Base-by-base conservation (phyloP, 1,140 invertebrate genomes). In the Drosophila funebris region DNA sequence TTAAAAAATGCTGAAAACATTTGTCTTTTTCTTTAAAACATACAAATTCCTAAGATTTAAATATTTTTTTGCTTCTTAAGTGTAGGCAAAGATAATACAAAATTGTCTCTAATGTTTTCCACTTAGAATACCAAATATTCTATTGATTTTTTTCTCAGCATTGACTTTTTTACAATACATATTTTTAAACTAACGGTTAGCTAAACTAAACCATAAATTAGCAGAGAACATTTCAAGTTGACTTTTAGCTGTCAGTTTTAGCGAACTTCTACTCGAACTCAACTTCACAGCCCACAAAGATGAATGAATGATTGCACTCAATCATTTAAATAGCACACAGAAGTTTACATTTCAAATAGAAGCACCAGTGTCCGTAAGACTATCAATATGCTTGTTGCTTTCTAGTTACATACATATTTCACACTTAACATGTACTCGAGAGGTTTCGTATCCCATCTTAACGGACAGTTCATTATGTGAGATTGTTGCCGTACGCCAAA, bases 401-500 rank as follows among this genome's bases (percentile, higher is more conserved):
- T 72, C 69, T 71, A 61, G 57, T 33, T 27, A 33, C 24, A 37
- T 53, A 46, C 48, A 68, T 61, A 68, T 54, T 39, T 73, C 39
- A 61, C 37, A 64, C 18, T 46, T 48, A 61, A 74, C 77, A 77
- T 67, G 41, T 53, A 53, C 54, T 37, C 14, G 37, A 46, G 54
- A 20, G 37, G 18, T 29, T 33, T 66, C 27, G 52, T 33, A 24
- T 52, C 62, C 46, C 68, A 50, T 29, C 66, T 63, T 50, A 71
- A 66, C 62, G 67, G 63, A 53, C 63, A 68, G 70, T 54, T 68
- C 63, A 68, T 73, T 72, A 66, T 72, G 54, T 68, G 46, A 11
- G 20, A 53, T 67, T 57, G 62, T 57, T 67, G 52, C 57, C 72
- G 43, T 46, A 37, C 29, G 37, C 54, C 63, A 60, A 37, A 52